Evolutionary conservation across 2,888 invertebrate species (phyloP), one percentile per base, ranked within the genome.

Genomic region (Mycalesis mineus): DNA sequence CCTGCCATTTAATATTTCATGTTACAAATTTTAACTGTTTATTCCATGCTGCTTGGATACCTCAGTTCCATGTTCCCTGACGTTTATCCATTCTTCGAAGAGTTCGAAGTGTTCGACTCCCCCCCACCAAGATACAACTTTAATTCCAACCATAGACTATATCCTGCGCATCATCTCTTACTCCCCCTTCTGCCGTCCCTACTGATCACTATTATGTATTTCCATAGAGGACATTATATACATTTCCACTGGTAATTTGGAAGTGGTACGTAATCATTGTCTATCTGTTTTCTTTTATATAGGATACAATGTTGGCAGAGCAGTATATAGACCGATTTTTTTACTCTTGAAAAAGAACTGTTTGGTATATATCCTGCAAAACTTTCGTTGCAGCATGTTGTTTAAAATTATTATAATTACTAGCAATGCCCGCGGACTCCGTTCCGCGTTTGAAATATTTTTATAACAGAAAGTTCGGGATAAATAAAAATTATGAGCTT

Each of bases 41-140:
- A 60, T 76, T 80, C 62, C 84, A 87, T 70, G 88, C 88, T 80
- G 84, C 84, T 65, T 67, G 78, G 75, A 71, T 58, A 58, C 17
- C 45, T 53, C 65, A 88, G 88, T 62, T 71, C 77, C 9, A 75
- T 85, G 68, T 84, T 80, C 56, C 77, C 79, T 9, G 87, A 87
- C 50, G 71, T 83, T 0, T 84, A 82, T 66, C 84, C 86, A 1
- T 87, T 72, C 71, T 80, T 84, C 55, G 85, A 88, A 63, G 84
- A 85, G 8, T 59, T 78, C 29, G 87, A 85, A 14, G 79, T 79
- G 1, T 84, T 76, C 63, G 75, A 80, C 39, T 77, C 80, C 7
- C 84, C 86, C 1, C 86, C 86, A n/a, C 78, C 81, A 7, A 72
- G 71, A 45, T 80, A 70, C 58, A 64, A 70, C 55, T 79, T 75